Base-by-base conservation (phyloP, 1,140 invertebrate genomes). In the Lethrus apterus region DNA sequence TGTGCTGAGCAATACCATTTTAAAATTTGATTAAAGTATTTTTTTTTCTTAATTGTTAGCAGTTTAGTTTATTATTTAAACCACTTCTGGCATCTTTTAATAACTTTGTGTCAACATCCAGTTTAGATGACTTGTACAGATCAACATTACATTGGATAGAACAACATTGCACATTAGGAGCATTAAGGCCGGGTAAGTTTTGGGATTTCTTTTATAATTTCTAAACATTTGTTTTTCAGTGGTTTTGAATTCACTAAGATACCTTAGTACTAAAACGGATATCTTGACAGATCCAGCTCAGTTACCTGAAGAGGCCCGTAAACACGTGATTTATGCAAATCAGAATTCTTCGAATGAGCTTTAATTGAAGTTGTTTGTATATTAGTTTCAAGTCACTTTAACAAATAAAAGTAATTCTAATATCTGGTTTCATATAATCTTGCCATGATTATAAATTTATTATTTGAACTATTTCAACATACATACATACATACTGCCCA, bases 81-180 rank as follows among this genome's bases (percentile, higher is more conserved):
- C 86, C 89, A 11, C 70, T 96, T 49, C 79, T 97, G 63, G 80
- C 84, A 52, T 89, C 90, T 2, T 98, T 89, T 69, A 93, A 89
- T 64, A 80, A 83, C 55, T 84, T 84, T 55, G 93, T 97, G 21
- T 93, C 91, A 14, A 93, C 90, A 51, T 80, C 84, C 48, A 93
- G 83, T 71, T 69, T 89, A 46, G 89, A 95, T 52, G 93, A 98
- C 70, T 73, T 98, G 48, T 92, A 89, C 68, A 80, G 89, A 51
- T 93, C 90, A 47, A 90, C 89, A 45, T 75, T 93, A 54, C 74
- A 86, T 20, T 98, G 94, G 94, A 80, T 94, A 21, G 93, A 97
- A 64, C 91, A 97, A 63, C 89, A 94, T 69, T 97, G 93, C 70
- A 93, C 91, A 8, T 77, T 98, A 46, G 82, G 89, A 50, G 82